Conservation (phyloP, 2,888 invertebrate species). For the Drosophila nr. perissopoda region DNA sequence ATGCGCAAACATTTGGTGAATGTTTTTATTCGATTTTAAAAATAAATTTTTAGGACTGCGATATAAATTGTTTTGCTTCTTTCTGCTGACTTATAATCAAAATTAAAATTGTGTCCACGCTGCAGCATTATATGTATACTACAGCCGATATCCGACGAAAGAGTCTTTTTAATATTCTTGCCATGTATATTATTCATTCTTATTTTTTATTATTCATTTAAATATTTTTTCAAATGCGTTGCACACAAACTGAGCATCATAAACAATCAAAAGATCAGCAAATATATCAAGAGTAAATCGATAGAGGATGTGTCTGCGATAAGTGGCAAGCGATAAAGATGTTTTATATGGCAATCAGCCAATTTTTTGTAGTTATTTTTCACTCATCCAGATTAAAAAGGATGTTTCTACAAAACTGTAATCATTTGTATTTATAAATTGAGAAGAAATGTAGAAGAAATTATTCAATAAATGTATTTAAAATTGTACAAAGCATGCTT, state of each 20-base stretch:
- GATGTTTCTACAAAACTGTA: not conserved
- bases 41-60: conserved; percentile 40
- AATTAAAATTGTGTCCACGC: conserved; percentile 20
- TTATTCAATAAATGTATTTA: not conserved
- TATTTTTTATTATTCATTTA: conserved; percentile 8
- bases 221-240: conserved; percentile 54
- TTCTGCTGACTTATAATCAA: conserved; percentile 30
- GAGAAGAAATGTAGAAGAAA: not conserved
- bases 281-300: conserved; percentile 24
- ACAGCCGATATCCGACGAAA: conserved; percentile 8
- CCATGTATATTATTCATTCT: conserved; percentile 1
- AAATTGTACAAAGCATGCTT: not conserved
- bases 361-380: no score
- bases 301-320: not conserved
- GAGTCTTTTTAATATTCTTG: conserved; percentile 10
- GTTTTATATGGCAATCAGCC: no score
- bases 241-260: conserved; percentile 50
- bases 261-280: conserved; percentile 58
- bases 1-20: conserved; percentile 12
- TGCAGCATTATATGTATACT: conserved; percentile 1
- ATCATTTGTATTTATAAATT: not conserved
- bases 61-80: conserved; percentile 14
- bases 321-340: not conserved
- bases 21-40: conserved; percentile 43
- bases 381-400: not conserved